phyloP scores from a whole-genome alignment of 2,888 invertebrate genomes.

The Plemyria rubiginata region DNA sequence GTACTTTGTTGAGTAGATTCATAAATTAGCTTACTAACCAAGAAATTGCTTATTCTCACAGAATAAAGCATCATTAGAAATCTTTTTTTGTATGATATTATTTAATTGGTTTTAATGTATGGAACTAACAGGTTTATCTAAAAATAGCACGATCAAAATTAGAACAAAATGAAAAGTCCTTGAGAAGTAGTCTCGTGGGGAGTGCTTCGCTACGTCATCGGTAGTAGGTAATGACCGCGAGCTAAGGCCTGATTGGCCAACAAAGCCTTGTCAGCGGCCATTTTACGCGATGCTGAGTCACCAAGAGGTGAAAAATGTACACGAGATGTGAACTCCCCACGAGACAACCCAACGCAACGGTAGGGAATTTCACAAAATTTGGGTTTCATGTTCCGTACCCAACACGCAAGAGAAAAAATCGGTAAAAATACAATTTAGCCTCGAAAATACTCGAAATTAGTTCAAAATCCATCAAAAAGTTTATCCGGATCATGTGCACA shows the following conservation, averaged over 20 bases:
- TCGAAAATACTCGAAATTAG: slow-evolving; percentile 42
- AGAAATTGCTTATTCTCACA: slow-evolving; percentile 29
- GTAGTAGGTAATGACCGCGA: slow-evolving; percentile 69
- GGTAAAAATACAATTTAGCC: slow-evolving; percentile 54
- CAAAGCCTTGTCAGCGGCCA: slow-evolving; percentile 86
- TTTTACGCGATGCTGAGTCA: slow-evolving; percentile 87
- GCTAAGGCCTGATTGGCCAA: slow-evolving; percentile 74
- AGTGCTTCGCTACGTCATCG: slow-evolving; percentile 77
- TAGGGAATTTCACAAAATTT: slow-evolving; percentile 85
- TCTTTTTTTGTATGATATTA: slow-evolving; percentile 11
- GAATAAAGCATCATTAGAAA: background rate
- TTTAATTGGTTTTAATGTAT: slow-evolving; percentile 2
- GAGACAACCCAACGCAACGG: slow-evolving; percentile 86
- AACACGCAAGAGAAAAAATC: slow-evolving; percentile 62
- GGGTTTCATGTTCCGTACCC: slow-evolving; percentile 79
- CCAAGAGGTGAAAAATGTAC: slow-evolving; percentile 87
- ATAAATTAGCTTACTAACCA: slow-evolving; percentile 67
- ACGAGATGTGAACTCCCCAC: slow-evolving; percentile 83
- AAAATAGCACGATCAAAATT: slow-evolving; percentile 64
- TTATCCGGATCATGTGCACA: slow-evolving; percentile 10
- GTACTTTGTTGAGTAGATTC: slow-evolving; percentile 81
- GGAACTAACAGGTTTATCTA: slow-evolving; percentile 30
- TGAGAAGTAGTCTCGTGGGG: slow-evolving; percentile 83
- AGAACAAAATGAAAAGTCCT: slow-evolving; percentile 80
- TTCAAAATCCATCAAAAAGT: slow-evolving; percentile 37